Conservation (phyloP, 1,140 invertebrate genomes). For the Patella vulgata region DNA sequence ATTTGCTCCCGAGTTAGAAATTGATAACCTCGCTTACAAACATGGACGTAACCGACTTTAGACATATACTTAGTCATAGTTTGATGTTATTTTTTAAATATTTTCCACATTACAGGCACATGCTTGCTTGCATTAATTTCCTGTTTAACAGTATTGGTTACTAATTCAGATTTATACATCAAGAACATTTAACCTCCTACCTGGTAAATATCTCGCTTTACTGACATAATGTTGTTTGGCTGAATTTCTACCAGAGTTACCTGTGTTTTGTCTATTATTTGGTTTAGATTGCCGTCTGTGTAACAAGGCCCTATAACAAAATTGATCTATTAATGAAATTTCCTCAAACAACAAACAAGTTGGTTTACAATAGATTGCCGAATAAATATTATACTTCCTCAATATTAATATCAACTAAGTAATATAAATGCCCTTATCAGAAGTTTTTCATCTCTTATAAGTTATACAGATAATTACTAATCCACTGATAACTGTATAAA, state of each 20-base stretch:
- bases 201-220: slow-evolving; percentile 78
- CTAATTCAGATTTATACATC: no score
- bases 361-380: no score
- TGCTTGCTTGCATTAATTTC: no score
- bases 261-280: slow-evolving; percentile 43
- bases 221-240: slow-evolving; percentile 80
- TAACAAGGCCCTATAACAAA: slow-evolving; percentile 25
- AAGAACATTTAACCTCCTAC: no score
- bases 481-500: no score
- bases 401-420: neutral
- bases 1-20: no score
- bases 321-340: slow-evolving; percentile 7
- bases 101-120: no score
- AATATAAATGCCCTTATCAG: neutral
- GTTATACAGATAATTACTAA: neutral
- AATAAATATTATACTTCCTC: neutral
- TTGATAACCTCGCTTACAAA: no score
- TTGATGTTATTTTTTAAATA: no score
- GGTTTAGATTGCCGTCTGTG: slow-evolving; percentile 49
- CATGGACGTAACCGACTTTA: no score
- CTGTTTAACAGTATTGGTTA: no score
- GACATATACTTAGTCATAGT: no score
- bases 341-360: neutral
- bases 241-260: slow-evolving; percentile 67
- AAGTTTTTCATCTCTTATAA: neutral